phyloP scores from a whole-genome alignment of 2,797 vertebrate genomes.

The Anas bernieri region DNA sequence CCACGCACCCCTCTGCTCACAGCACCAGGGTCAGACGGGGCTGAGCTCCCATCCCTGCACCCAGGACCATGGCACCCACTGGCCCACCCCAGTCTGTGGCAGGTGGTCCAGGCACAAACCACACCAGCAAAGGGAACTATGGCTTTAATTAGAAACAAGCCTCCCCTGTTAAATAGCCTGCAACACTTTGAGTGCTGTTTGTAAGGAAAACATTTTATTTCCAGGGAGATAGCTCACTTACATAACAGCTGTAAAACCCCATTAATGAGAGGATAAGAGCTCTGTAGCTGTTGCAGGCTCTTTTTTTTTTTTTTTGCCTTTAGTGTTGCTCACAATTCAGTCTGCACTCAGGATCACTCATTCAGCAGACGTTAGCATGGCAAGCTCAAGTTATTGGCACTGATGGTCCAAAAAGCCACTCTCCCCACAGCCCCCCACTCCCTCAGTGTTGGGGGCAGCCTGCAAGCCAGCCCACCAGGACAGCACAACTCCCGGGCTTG shows the following conservation, averaged over 20 bases:
- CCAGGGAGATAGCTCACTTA: constrained; percentile 12
- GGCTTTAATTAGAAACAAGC: constrained; percentile 30
- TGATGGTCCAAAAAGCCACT: background rate
- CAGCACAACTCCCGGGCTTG: background rate
- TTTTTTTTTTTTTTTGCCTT: background rate
- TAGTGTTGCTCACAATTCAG: background rate
- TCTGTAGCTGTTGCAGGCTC: background rate
- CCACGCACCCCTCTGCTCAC: background rate
- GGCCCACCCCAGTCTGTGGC: background rate
- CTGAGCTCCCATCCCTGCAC: background rate
- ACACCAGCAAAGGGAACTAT: background rate
- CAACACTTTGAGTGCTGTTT: constrained; percentile 4
- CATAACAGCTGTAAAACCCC: background rate
- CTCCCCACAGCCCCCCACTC: background rate
- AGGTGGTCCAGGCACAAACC: background rate
- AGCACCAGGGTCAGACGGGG: background rate
- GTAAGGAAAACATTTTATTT: constrained; percentile 32
- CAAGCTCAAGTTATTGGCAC: background rate
- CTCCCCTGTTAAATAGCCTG: background rate
- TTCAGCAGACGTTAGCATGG: background rate
- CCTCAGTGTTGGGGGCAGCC: background rate
- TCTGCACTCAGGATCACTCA: background rate
- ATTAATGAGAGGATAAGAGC: constrained; percentile 15
- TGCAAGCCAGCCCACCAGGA: background rate
- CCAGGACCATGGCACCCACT: background rate